These are phyloP conservation scores for Natrix natrix DNA, from an alignment of 2,797 vertebrate genomes.

Conservation along the genomic window DNA sequence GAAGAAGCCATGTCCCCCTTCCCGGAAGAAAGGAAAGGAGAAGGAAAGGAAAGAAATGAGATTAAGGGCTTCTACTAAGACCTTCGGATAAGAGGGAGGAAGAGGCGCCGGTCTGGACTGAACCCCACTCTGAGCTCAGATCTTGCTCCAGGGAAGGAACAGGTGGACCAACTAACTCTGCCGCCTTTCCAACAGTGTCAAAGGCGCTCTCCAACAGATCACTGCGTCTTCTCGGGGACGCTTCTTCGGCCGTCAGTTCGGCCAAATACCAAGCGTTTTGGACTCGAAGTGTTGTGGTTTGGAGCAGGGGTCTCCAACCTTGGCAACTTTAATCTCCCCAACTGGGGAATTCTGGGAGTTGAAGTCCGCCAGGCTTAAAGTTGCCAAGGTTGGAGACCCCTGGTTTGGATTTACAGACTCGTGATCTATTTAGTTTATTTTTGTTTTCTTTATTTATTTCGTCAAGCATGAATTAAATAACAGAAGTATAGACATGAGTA, in stretches of 20 bases:
- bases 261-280: neutral
- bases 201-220: neutral
- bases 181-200: neutral
- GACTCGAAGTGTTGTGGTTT: neutral
- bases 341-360: too few relatives aligned
- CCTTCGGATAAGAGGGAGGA: neutral
- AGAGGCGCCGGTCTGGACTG: neutral
- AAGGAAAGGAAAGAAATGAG: neutral
- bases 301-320: too few relatives aligned
- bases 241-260: neutral
- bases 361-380: too few relatives aligned
- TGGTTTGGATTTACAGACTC: neutral
- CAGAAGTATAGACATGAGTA: too few relatives aligned
- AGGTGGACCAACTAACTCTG: neutral
- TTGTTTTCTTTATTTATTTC: too few relatives aligned
- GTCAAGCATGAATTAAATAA: too few relatives aligned
- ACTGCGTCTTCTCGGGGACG: neutral
- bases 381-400: too few relatives aligned
- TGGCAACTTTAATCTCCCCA: too few relatives aligned
- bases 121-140: neutral
- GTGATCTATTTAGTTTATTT: too few relatives aligned
- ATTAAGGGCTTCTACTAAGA: rapidly evolving
- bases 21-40: neutral
- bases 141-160: neutral
- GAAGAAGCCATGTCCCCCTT: neutral